Evolutionary conservation across 2,113 vertebrate species (phyloP), one percentile per base, ranked within the genome.

Genomic region (Prunella himalayana): DNA sequence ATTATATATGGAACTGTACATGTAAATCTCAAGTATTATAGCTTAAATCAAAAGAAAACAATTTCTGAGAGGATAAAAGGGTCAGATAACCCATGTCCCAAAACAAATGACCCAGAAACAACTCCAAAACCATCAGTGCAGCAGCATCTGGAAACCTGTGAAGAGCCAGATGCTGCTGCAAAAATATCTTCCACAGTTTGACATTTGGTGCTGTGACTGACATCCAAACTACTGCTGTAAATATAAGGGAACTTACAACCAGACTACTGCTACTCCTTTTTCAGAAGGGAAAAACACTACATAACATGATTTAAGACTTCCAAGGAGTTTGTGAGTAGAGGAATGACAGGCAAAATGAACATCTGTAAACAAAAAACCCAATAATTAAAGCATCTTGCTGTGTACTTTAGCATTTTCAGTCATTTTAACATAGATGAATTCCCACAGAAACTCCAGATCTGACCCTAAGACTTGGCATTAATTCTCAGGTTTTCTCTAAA

Each of bases 51-150:
- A 87, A 94, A 47, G 35, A 83, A 90, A 96, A 90, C 15, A 71
- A 21, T 57, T 97, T 95, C 35, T 71, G 73, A 83, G 50, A 91
- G 83, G 77, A 92, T 82, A 92, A 86, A 92, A 63, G 82, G 59
- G 61, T 68, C 69, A 90, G 53, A 84, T 21, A 95, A 94, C 63
- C 65, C 35, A 30, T 69, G 61, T 78, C 82, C 49, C 70, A 81
- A 93, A 97, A 96, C 88, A 93, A 60, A 76, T 92, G 95, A 84
- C 71, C 82, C 92, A 95, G 83, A 84, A 79, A 78, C 39, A 91
- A 83, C 68, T 92, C 71, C 66, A 94, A 66, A 82, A 50, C 30
- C 76, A 94, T 63, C 88, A 94, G 25, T 93, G 72, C 50, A 92
- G 64, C 28, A 88, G 60, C 86, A 94, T 94, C 92, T 95, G 89